Conservation (phyloP, 2,113 vertebrate genomes). For the Oreochromis tanganicae region DNA sequence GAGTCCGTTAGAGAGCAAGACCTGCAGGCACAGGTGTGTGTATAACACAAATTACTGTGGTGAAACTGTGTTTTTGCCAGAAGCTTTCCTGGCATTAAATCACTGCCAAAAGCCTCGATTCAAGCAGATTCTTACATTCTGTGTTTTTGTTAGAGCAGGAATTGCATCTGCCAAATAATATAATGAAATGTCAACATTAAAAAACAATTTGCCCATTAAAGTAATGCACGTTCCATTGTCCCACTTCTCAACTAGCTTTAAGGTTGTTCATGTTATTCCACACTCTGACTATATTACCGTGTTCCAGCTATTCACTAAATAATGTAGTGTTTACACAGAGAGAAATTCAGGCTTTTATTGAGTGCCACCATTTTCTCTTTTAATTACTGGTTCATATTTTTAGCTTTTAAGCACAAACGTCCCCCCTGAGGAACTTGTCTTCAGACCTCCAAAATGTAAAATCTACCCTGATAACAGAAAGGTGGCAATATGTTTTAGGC, state of each 20-base stretch:
- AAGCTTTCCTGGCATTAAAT: background rate
- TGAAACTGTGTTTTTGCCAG: slow-evolving; percentile 4
- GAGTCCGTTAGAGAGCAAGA: slow-evolving; percentile 45
- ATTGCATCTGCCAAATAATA: background rate
- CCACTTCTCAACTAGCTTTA: background rate
- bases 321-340: background rate
- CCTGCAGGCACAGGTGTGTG: slow-evolving; percentile 69
- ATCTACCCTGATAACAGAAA: background rate
- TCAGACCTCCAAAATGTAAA: background rate
- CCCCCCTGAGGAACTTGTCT: background rate
- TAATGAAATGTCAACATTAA: background rate
- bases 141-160: background rate
- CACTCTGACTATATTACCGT: background rate
- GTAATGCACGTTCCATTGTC: background rate
- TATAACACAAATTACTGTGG: background rate
- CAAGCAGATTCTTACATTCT: background rate
- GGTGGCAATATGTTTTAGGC: background rate
- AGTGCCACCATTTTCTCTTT: background rate
- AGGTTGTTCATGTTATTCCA: background rate
- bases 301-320: background rate
- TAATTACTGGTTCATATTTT: background rate
- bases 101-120: background rate
- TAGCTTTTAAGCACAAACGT: background rate
- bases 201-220: background rate
- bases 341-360: background rate